Percentiles rank a stretch among this genome's conserved stretches.
Evolutionary conservation across 2,888 invertebrate genomes (phyloP).

Genomic region (Drosophila mettleri): DNA sequence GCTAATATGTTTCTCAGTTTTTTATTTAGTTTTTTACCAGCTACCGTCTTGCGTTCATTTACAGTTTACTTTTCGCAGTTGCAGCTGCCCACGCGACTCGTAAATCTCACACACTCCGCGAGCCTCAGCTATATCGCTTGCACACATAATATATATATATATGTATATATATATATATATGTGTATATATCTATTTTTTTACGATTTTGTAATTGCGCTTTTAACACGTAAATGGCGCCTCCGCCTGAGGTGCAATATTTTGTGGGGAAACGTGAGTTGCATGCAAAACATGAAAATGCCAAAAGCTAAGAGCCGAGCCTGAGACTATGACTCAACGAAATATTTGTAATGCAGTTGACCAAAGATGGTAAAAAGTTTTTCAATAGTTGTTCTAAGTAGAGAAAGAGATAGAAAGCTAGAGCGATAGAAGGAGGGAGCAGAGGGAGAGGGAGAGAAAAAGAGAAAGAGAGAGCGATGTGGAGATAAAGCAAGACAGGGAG

Average conservation of each 20-base stretch:
- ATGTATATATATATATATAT: conserved; percentile 2
- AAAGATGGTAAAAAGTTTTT: not conserved
- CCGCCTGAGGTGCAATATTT: conserved; percentile 45
- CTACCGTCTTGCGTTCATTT: conserved; percentile 55
- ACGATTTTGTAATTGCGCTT: conserved; percentile 59
- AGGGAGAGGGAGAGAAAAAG: not conserved
- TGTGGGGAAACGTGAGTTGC: conserved; percentile 41
- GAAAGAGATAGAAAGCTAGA: not conserved
- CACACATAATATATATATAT: not conserved
- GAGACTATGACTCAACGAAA: not conserved
- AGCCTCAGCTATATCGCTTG: not conserved
- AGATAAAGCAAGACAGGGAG: too few relatives aligned
- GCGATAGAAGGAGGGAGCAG: not conserved
- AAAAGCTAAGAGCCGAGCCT: conserved; percentile 6
- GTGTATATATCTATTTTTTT: conserved; percentile 18
- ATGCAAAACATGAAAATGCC: conserved; percentile 32
- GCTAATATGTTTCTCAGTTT: conserved; percentile 57
- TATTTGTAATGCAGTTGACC: not conserved
- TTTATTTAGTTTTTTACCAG: conserved; percentile 14
- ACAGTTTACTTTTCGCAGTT: conserved; percentile 55
- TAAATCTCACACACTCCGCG: conserved; percentile 39
- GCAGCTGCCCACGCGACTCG: conserved; percentile 70
- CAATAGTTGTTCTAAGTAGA: not conserved
- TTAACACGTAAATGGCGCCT: conserved; percentile 46
- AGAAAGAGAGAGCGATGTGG: not conserved